Conservation (phyloP, 2,113 vertebrate species). For the Rhea pennata region DNA sequence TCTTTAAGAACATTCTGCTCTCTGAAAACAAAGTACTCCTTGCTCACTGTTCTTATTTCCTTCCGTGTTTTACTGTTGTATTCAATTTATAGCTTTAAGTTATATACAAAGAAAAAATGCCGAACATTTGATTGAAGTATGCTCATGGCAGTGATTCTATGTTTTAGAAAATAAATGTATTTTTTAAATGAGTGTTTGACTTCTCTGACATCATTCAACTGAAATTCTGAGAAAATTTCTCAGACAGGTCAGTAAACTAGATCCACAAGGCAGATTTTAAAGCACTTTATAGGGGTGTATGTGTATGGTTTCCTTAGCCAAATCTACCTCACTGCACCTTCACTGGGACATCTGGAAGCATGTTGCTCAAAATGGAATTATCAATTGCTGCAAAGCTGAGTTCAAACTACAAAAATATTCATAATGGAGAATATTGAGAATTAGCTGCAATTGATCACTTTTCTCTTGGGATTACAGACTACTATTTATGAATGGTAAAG, state of each 20-base stretch:
- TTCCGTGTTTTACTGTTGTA: not conserved
- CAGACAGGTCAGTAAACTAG: not conserved
- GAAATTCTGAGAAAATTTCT: not conserved
- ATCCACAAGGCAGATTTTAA: not conserved
- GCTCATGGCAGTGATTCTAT: not conserved
- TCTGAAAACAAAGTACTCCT: not conserved
- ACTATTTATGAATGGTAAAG: not conserved
- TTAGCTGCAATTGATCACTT: not conserved
- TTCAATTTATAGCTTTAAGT: not conserved
- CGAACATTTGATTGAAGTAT: not conserved
- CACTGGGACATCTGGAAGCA: not conserved
- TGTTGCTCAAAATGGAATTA: conserved; percentile 30
- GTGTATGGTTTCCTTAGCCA: not conserved
- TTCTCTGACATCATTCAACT: not conserved
- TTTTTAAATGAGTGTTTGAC: not conserved
- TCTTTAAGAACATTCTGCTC: not conserved
- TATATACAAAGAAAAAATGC: not conserved
- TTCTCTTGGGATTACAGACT: not conserved
- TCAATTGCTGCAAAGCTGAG: conserved; percentile 8
- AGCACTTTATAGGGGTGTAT: not conserved
- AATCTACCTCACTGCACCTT: not conserved
- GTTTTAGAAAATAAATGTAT: not conserved
- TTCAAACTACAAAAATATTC: not conserved
- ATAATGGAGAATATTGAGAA: not conserved
- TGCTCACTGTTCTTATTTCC: not conserved